These are phyloP conservation scores for Eudyptes chrysolophus DNA, from an alignment of 2,113 vertebrate genomes.

Conservation along the genomic window DNA sequence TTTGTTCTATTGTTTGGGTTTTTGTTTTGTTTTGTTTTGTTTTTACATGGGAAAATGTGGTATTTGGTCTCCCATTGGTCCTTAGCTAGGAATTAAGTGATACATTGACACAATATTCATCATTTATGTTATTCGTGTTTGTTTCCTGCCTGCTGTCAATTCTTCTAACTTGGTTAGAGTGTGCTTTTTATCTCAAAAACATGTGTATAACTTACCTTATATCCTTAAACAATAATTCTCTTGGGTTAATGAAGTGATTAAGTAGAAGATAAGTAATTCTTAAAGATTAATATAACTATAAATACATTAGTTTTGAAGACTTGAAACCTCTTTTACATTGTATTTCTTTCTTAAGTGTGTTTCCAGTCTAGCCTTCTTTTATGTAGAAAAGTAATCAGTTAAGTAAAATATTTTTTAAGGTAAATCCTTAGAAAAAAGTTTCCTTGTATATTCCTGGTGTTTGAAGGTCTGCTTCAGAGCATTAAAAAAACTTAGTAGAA, in stretches of 20 bases:
- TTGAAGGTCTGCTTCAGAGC: background rate
- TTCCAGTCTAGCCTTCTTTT: background rate
- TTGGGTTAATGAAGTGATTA: background rate
- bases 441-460: rapidly evolving
- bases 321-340: background rate
- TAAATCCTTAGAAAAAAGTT: background rate
- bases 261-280: background rate
- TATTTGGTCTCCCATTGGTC: background rate
- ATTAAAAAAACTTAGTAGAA: background rate
- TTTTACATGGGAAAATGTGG: background rate
- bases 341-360: background rate
- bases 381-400: background rate
- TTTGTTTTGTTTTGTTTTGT: background rate
- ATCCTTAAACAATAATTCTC: background rate
- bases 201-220: background rate
- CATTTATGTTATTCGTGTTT: background rate
- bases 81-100: background rate
- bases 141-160: background rate
- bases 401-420: background rate
- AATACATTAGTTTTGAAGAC: background rate
- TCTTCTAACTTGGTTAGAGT: background rate
- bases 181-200: background rate
- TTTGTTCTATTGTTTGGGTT: background rate
- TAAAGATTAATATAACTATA: background rate
- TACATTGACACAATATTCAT: background rate